A percentile compares a stretch with the other conserved stretches of the same genome.
Conservation (phyloP, 2,113 vertebrate species). For the Echinops telfairi region DNA sequence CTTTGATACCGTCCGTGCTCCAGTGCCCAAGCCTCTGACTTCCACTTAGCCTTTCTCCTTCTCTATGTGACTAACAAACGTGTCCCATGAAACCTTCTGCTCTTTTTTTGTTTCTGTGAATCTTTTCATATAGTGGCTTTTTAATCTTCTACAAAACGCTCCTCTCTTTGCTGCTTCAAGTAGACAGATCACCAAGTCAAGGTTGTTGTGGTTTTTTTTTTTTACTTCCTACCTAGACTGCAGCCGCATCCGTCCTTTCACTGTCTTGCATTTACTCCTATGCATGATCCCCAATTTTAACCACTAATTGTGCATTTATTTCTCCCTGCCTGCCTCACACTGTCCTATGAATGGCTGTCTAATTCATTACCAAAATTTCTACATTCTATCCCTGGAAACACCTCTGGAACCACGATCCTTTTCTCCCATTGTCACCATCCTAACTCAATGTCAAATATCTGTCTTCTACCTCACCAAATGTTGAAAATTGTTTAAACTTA, state of each 20-base stretch:
- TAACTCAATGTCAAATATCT: neutral
- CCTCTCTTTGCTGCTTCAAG: neutral
- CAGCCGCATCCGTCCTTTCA: neutral
- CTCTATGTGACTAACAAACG: neutral
- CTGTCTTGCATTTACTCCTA: neutral
- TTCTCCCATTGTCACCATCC: neutral
- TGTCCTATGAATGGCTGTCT: neutral
- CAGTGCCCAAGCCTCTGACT: neutral
- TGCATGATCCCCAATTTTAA: neutral
- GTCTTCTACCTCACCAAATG: neutral
- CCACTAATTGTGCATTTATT: neutral
- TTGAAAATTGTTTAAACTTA: neutral
- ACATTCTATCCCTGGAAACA: neutral
- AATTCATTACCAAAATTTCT: neutral
- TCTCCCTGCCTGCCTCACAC: constrained; percentile 6
- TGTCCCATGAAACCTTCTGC: neutral
- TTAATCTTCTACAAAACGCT: constrained; percentile 1
- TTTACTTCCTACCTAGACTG: neutral
- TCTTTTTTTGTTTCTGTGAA: neutral
- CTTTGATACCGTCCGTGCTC: neutral
- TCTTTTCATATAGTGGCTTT: neutral
- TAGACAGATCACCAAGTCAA: neutral
- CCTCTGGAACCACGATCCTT: neutral
- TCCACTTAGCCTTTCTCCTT: neutral
- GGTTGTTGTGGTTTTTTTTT: neutral